phyloP scores from a whole-genome alignment of 2,113 vertebrate genomes.

The Smithornis capensis region DNA sequence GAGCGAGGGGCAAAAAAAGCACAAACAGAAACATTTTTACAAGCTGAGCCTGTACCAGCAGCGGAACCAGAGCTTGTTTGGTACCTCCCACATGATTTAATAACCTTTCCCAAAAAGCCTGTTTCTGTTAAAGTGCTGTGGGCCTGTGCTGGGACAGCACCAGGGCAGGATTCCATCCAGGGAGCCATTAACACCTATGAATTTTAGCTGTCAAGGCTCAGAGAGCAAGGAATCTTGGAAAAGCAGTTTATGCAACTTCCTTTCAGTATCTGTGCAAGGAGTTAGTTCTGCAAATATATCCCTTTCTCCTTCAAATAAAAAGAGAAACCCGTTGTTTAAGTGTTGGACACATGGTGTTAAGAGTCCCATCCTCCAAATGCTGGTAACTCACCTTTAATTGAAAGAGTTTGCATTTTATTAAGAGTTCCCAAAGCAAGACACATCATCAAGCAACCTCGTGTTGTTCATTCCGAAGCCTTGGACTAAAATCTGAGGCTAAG shows the following conservation, averaged over 20 bases:
- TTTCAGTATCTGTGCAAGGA: background rate
- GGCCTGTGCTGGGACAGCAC: background rate
- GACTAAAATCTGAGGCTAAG: background rate
- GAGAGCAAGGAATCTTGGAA: background rate
- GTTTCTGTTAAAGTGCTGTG: background rate
- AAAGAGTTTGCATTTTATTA: background rate
- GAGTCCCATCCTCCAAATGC: background rate
- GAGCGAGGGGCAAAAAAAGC: accelerated
- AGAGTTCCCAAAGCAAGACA: background rate
- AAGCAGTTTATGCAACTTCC: background rate
- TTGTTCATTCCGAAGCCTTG: background rate
- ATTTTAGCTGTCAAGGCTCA: background rate
- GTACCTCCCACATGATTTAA: background rate
- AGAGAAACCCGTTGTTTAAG: background rate
- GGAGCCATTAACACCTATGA: background rate
- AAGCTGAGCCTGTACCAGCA: background rate
- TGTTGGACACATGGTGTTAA: background rate
- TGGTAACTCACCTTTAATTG: background rate
- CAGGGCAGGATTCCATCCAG: background rate
- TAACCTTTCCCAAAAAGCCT: background rate
- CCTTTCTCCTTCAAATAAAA: background rate
- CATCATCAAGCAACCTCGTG: background rate
- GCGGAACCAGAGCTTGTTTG: background rate
- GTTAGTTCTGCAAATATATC: background rate
- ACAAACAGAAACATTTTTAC: background rate